Evolutionary conservation across 2,888 invertebrate genomes (phyloP), one percentile per base, ranked within the genome.

Genomic region (Vesta saturnalis): DNA sequence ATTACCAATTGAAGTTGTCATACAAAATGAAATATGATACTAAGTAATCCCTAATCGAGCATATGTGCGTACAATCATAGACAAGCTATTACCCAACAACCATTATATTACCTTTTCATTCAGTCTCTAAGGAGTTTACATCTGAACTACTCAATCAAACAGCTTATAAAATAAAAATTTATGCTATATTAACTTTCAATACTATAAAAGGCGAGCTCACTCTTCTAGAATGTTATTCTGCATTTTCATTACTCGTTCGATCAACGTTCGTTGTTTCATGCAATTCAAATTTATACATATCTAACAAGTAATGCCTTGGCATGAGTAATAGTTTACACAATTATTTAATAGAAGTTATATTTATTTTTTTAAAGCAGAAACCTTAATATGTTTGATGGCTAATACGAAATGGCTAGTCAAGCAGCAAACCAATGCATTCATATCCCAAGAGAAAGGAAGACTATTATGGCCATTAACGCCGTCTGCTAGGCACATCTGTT

Each of bases 401-500:
- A 21, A 59, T 62, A 62, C 74, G 73, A 71, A 78, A 77, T 78
- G 80, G 76, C 77, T 80, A 80, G 72, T 77, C 76, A 78, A 79
- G 80, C 81, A 80, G 79, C 78, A 81, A 82, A 81, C 81, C 80
- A 78, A 74, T 74, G 71, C 66, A 72, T 72, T 64, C 61, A 61
- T 60, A 72, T 74, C 74, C 71, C 74, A 49, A 59, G 73, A 73
- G 74, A 70, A n/a, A 58, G n/a, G 19, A 35, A 49, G 63, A 69
- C 73, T 73, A 74, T 74, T 73, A 74, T 68, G 67, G 72, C 62
- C 82, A 82, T 83, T 83, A 83, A 82, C 83, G 81, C 83, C 83
- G 83, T 83, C 83, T 83, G 83, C 82, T 81, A 76, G 80, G 82
- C 83, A 82, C 84, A 84, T 84, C 84, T 84, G 84, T 84, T 84